Conservation (phyloP, 2,888 invertebrate genomes). For the Platynereis dumerilii region DNA sequence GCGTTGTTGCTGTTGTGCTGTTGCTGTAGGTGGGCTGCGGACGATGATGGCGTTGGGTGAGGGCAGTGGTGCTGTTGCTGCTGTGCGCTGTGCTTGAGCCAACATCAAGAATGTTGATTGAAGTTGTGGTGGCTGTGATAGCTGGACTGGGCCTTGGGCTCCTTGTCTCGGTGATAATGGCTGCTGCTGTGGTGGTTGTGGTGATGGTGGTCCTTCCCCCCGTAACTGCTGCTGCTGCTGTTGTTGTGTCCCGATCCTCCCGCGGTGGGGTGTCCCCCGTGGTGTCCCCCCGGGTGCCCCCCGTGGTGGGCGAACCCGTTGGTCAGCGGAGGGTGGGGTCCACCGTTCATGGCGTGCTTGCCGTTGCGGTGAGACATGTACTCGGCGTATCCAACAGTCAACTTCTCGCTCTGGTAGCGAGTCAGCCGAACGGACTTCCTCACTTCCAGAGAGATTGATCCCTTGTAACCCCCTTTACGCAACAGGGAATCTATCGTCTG, state of each 20-base stretch:
- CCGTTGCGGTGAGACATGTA: conserved; percentile 36
- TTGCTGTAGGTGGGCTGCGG: no score
- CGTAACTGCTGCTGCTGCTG: conserved; percentile 1
- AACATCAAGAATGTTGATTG: conserved; percentile 21
- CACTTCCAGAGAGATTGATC: conserved; percentile 64
- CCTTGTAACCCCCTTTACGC: conserved; percentile 95
- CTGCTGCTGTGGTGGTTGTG: conserved; percentile 15
- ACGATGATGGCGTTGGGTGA: no score
- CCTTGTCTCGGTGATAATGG: background rate
- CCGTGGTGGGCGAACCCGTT: no score
- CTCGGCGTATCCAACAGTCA: conserved; percentile 67
- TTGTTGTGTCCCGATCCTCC: no score
- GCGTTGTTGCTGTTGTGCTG: no score
- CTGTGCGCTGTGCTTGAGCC: conserved; percentile 2
- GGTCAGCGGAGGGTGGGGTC: no score
- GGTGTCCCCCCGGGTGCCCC: no score
- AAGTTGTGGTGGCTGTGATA: conserved; percentile 16
- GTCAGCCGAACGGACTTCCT: conserved; percentile 91
- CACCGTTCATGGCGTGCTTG: background rate
- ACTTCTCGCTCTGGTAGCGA: conserved; percentile 95
- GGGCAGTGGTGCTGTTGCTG: background rate
- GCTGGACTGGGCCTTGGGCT: background rate
- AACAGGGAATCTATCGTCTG: conserved; percentile 98
- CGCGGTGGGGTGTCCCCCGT: no score
- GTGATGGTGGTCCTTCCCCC: conserved; percentile 13